Evolutionary conservation across 1,140 invertebrate genomes (phyloP), one percentile per base, ranked within the genome.

Genomic region (Ectropis grisescens): DNA sequence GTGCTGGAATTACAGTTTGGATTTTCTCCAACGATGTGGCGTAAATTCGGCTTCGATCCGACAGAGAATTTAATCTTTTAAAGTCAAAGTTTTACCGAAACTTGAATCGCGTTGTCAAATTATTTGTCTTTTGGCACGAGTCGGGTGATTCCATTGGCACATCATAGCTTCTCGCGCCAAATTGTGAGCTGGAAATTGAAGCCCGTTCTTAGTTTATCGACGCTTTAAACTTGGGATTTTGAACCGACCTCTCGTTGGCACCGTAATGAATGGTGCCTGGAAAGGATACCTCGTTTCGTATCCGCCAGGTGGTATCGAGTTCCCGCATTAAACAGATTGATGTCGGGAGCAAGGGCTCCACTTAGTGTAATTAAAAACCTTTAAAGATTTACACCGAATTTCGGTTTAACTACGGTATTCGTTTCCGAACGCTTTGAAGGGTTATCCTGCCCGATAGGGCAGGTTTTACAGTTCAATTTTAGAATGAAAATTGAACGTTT

Each of bases 281-380:
- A 58, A 56, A 37, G 41, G 33, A 42, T 33, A 39, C 47, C 46
- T 51, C 38, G 41, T 54, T 44, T 47, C 33, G 27, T 25, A 15
- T 19, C 13, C 42, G 27, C 13, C 54, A 54, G 46, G 50, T 58
- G 45, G 43, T 37, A 49, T 36, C 25, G 33, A 42, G 41, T 24
- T 24, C 37, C 16, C 47, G 43, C 65, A 65, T 71, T 75, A 75
- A 70, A 47, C 47, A 55, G 58, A 75, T 75, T 75, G 67, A 75
- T 61, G 51, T 47, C 43, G 46, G 33, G 35, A 13, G 42, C 32
- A 34, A 22, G 39, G 30, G 33, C 33, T 29, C 54, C 65, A 71
- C 67, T 75, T 59, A 65, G 40, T 48, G 53, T 68, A 69, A 75
- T 75, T 75, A 75, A 75, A 33, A 75, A 71, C 53, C 59, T 64